A percentile compares a stretch with the other conserved stretches of the same genome.
Conservation (phyloP, 2,888 invertebrate genomes). For the Phalangium opilio region DNA sequence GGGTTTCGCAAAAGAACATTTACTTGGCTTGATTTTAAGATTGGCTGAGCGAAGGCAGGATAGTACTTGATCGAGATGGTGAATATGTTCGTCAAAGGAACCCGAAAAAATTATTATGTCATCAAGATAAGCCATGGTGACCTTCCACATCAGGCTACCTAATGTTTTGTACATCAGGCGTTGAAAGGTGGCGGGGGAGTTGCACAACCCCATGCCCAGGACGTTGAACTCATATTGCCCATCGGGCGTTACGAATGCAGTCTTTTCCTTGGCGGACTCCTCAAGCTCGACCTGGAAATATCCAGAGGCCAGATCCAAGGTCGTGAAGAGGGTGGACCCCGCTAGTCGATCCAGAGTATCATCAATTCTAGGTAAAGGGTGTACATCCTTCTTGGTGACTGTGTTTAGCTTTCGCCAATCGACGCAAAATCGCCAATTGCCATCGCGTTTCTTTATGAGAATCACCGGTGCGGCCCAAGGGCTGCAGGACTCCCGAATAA, state of each 20-base stretch:
- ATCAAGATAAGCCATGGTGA: slow-evolving; percentile 1
- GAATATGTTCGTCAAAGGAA: slow-evolving; percentile 1
- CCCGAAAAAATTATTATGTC: slow-evolving; percentile 1
- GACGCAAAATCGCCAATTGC: not conserved
- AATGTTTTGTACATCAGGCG: not conserved
- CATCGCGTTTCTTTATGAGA: not conserved
- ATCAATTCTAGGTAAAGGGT: not conserved
- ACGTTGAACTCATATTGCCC: slow-evolving; percentile 3
- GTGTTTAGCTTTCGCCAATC: not conserved
- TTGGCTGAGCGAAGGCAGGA: not conserved
- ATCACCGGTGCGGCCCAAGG: no score
- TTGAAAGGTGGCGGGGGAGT: not conserved
- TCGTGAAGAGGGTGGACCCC: not conserved
- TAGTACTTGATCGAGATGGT: not conserved
- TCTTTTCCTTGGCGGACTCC: not conserved
- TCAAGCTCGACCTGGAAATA: slow-evolving; percentile 2
- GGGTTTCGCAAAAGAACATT: slow-evolving; percentile 16
- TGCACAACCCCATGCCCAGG: not conserved
- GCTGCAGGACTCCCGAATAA: no score
- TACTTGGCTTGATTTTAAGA: slow-evolving; percentile 11
- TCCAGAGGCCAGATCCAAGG: not conserved
- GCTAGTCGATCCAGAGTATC: not conserved
- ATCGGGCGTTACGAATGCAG: slow-evolving; percentile 16
- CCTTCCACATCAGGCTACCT: not conserved
- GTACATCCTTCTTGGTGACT: not conserved